These are phyloP conservation scores for Drosophila putrida DNA, from an alignment of 2,888 invertebrate genomes.

Conservation along the genomic window DNA sequence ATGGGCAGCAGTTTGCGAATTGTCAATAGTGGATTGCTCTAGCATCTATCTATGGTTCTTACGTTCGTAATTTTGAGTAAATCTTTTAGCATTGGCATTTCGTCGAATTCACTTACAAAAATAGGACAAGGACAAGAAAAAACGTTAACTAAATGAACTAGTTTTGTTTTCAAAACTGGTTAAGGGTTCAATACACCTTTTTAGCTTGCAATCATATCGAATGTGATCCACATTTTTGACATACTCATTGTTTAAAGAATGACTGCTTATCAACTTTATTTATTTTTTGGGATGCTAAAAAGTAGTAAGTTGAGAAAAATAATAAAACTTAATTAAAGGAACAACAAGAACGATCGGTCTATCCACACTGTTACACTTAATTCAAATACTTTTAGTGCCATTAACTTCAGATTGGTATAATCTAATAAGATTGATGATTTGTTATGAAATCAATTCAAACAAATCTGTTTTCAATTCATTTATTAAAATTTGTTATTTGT, in stretches of 20 bases:
- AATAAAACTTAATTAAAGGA: constrained; percentile 11
- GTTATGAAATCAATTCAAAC: not conserved
- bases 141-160: constrained; percentile 3
- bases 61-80: too few species aligned
- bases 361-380: not conserved
- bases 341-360: not conserved
- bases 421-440: not conserved
- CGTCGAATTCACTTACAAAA: constrained; percentile 1
- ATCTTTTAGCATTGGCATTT: too few species aligned
- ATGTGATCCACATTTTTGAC: not conserved
- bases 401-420: not conserved
- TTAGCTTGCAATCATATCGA: constrained; percentile 2
- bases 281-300: not conserved
- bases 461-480: not conserved
- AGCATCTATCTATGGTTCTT: constrained; percentile 1
- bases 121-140: constrained; percentile 12
- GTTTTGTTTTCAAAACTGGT: not conserved
- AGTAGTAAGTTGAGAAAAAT: constrained; percentile 11
- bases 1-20: not conserved
- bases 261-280: constrained; percentile 3
- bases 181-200: constrained; percentile 40
- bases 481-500: constrained; percentile 29
- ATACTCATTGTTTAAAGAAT: constrained; percentile 9
- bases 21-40: constrained; percentile 7
- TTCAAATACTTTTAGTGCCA: not conserved